Evolutionary conservation across 2,888 invertebrate genomes (phyloP).

Genomic region (Helicoverpa assulta): DNA sequence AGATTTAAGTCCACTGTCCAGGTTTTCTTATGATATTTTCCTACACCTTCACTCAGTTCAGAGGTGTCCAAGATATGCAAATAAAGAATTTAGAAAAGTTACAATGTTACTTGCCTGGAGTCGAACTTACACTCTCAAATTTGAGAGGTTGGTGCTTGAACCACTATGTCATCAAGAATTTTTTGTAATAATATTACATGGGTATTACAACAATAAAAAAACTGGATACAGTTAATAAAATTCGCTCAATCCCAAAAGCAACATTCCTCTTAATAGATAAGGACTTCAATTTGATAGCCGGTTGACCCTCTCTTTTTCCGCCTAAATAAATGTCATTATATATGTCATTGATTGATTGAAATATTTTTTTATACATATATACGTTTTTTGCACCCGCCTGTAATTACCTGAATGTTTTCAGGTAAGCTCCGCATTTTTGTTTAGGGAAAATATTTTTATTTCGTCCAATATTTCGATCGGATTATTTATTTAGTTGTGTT

Average conservation of each 20-base stretch:
- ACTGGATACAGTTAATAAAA: background rate
- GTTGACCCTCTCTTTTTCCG: constrained; percentile 74
- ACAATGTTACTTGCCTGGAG: too few relatives aligned
- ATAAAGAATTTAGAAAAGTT: too few relatives aligned
- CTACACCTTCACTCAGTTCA: too few relatives aligned
- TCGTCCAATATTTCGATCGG: constrained; percentile 17
- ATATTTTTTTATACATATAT: constrained; percentile 68
- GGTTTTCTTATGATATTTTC: too few relatives aligned
- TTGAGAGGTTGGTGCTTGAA: too few relatives aligned
- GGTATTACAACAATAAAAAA: background rate
- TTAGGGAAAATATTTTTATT: constrained; percentile 7
- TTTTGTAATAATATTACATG: background rate
- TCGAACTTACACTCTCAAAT: too few relatives aligned
- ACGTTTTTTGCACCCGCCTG: constrained; percentile 9
- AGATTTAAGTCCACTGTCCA: too few relatives aligned
- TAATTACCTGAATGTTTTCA: constrained; percentile 45
- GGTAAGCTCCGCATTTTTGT: constrained; percentile 14
- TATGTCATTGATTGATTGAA: constrained; percentile 82
- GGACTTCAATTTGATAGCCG: constrained; percentile 74
- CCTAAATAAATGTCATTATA: constrained; percentile 82
- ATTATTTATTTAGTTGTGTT: constrained; percentile 9
- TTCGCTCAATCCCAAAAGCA: constrained; percentile 1
- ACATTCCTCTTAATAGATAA: constrained; percentile 69
- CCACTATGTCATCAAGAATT: background rate
- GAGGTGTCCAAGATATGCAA: too few relatives aligned